These are phyloP conservation scores for Eurois occulta DNA, from an alignment of 2,888 invertebrate species.

Conservation along the genomic window DNA sequence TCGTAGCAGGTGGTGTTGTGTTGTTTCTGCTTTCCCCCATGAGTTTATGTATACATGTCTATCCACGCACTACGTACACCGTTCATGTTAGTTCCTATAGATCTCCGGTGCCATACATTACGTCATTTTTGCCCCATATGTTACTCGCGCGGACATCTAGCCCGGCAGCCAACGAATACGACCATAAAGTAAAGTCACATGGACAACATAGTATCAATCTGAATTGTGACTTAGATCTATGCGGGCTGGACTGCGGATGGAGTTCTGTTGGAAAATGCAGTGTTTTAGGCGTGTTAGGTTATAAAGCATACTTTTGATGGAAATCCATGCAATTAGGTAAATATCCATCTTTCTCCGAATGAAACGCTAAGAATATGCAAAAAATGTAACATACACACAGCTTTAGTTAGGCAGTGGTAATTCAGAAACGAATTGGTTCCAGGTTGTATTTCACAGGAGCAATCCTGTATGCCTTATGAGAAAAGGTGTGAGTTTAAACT, in stretches of 20 bases:
- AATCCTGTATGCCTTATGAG: background rate
- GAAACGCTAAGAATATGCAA: background rate
- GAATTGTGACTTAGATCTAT: conserved; percentile 47
- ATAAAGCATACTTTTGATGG: background rate
- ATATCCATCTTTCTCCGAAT: background rate
- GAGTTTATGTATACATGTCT: background rate
- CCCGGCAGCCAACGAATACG: conserved; percentile 33
- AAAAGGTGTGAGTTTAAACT: background rate
- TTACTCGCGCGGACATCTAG: conserved; percentile 49
- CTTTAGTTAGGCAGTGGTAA: background rate
- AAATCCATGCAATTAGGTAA: background rate
- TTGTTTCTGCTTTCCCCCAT: background rate
- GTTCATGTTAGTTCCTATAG: conserved; percentile 46
- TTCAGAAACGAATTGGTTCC: background rate
- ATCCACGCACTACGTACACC: conserved; percentile 28
- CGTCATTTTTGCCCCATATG: conserved; percentile 64
- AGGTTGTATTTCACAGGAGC: background rate
- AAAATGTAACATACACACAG: background rate
- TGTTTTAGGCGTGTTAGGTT: background rate
- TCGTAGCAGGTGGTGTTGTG: background rate
- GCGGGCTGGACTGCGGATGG: conserved; percentile 37
- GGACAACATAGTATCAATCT: conserved; percentile 52
- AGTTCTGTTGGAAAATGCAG: background rate
- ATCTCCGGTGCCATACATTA: conserved; percentile 53
- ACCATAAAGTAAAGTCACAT: conserved; percentile 55